Conservation (phyloP, 1,140 invertebrate species). For the Diorhabda carinulata region DNA sequence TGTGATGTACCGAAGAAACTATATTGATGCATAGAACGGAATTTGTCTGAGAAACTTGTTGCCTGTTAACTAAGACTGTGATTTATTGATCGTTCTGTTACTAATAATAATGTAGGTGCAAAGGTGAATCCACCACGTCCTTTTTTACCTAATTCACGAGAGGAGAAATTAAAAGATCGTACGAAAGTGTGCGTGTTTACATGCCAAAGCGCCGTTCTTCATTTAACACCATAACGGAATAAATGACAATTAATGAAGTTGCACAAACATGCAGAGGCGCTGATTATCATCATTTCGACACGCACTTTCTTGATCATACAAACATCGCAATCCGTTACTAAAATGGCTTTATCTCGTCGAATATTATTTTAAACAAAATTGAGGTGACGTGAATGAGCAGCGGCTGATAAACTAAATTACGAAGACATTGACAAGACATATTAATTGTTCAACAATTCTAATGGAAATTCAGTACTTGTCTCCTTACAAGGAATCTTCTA, state of each 20-base stretch:
- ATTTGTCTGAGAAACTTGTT: too few species aligned
- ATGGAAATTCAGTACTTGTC: too few species aligned
- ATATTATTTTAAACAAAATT: not conserved
- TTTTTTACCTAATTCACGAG: not conserved
- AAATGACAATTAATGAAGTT: conserved; percentile 19
- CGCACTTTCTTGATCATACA: conserved; percentile 10
- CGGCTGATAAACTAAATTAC: too few species aligned
- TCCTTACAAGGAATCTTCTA: too few species aligned
- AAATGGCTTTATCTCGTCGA: conserved; percentile 15
- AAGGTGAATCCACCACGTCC: too few species aligned
- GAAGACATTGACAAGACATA: too few species aligned
- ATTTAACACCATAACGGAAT: conserved; percentile 13
- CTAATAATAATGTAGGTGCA: too few species aligned
- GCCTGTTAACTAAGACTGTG: too few species aligned
- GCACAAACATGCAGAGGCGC: conserved; percentile 16
- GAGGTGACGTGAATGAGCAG: not conserved
- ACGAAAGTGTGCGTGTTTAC: conserved; percentile 9
- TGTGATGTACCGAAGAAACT: too few species aligned
- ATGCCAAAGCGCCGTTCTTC: conserved; percentile 12
- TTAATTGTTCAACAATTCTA: too few species aligned
- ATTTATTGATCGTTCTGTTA: too few species aligned
- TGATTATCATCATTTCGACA: conserved; percentile 17
- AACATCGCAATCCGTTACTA: conserved; percentile 7
- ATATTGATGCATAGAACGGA: too few species aligned
- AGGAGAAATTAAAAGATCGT: conserved; percentile 5